Evolutionary conservation across 2,113 vertebrate genomes (phyloP).

Genomic region (Platycercus adscitus): DNA sequence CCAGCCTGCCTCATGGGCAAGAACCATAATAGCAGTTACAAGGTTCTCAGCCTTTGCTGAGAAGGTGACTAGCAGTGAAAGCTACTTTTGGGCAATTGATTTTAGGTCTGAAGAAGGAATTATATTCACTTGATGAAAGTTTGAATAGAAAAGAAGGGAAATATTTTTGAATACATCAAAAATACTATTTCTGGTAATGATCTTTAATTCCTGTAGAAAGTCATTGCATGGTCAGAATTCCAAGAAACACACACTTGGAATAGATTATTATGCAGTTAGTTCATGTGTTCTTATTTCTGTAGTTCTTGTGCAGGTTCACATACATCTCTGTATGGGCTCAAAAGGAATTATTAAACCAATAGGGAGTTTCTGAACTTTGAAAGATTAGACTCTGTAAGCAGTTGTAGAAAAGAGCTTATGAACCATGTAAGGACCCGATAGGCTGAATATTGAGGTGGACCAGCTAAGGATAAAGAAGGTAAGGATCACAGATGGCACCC

Average conservation of each 20-base stretch:
- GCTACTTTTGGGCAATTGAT: neutral
- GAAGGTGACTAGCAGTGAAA: neutral
- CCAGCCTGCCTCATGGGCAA: neutral
- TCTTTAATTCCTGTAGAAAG: neutral
- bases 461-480: neutral
- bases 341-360: neutral
- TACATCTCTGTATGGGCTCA: neutral
- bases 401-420: neutral
- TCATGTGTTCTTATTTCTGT: neutral
- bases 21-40: neutral
- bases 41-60: neutral
- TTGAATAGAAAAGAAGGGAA: neutral
- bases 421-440: neutral
- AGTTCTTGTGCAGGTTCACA: neutral
- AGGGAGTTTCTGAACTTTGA: neutral
- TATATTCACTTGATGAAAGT: neutral
- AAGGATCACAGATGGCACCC: neutral
- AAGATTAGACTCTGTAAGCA: neutral
- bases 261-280: neutral
- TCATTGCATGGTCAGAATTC: neutral
- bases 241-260: fast-evolving
- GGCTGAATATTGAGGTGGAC: neutral
- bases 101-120: neutral
- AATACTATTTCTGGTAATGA: neutral
- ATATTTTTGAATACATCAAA: neutral